These are phyloP conservation scores for Acronicta leporina DNA, from an alignment of 2,888 invertebrate genomes.

Conservation along the genomic window DNA sequence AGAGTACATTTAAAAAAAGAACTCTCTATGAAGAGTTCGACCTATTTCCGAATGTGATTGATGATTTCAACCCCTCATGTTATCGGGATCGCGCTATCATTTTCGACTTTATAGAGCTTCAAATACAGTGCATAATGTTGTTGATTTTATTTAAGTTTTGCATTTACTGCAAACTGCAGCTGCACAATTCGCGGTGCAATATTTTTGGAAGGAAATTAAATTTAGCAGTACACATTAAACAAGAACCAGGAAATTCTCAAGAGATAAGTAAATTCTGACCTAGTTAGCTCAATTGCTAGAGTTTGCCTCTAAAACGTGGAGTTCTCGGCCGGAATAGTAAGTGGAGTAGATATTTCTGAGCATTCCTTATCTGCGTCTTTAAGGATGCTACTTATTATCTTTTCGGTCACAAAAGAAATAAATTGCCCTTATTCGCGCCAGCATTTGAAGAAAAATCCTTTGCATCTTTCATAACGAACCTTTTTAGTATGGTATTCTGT, in stretches of 20 bases:
- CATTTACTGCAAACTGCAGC: slow-evolving; percentile 39
- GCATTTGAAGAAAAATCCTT: neutral
- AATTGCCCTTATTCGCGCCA: slow-evolving; percentile 7
- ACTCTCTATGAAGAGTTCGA: slow-evolving; percentile 66
- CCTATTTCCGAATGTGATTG: slow-evolving; percentile 77
- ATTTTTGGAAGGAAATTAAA: slow-evolving; percentile 53
- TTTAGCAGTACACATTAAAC: slow-evolving; percentile 52
- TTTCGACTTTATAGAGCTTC: slow-evolving; percentile 45
- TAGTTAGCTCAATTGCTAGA: slow-evolving; percentile 61
- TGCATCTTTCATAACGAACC: neutral
- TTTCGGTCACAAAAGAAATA: slow-evolving; percentile 28
- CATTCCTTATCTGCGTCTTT: slow-evolving; percentile 51
- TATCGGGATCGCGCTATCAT: slow-evolving; percentile 57
- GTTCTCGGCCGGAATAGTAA: slow-evolving; percentile 55
- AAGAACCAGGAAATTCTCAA: slow-evolving; percentile 51
- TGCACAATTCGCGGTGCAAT: slow-evolving; percentile 37
- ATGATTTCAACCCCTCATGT: slow-evolving; percentile 70
- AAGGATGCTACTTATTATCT: slow-evolving; percentile 38
- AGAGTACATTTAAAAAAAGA: slow-evolving; percentile 64
- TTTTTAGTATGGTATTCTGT: neutral
- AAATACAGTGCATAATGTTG: slow-evolving; percentile 36
- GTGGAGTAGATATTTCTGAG: slow-evolving; percentile 48
- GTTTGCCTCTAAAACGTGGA: slow-evolving; percentile 56
- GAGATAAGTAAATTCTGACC: slow-evolving; percentile 61
- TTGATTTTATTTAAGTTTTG: slow-evolving; percentile 21